phyloP scores from a whole-genome alignment of 2,113 vertebrate species.

The Macroglossus sobrinus region DNA sequence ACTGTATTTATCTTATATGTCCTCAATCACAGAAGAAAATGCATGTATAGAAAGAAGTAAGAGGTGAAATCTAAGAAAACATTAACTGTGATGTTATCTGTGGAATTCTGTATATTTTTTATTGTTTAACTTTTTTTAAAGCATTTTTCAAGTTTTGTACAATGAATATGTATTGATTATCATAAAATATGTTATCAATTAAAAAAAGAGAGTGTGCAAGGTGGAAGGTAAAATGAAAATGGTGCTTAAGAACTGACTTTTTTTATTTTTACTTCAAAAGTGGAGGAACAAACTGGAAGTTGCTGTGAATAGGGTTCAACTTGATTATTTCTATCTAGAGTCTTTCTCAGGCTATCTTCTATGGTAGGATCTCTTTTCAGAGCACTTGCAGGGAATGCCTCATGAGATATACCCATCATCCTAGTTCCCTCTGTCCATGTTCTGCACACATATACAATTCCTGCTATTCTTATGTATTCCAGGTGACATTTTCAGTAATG shows the following conservation, averaged over 20 bases:
- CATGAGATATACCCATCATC: background rate
- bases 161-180: background rate
- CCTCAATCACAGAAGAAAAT: background rate
- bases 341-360: background rate
- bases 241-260: background rate
- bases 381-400: background rate
- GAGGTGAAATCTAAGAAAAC: constrained; percentile 23
- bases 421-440: background rate
- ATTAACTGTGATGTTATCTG: background rate
- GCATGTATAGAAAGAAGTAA: background rate
- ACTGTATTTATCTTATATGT: background rate
- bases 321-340: background rate
- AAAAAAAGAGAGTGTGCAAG: background rate
- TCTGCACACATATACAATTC: background rate
- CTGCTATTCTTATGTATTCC: background rate
- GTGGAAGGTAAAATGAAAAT: background rate
- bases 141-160: background rate
- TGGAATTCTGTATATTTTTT: background rate
- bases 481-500: background rate
- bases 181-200: background rate
- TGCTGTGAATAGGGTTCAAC: background rate
- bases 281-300: background rate
- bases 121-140: background rate
- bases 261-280: background rate
- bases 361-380: background rate